Base-by-base conservation (phyloP, 2,888 invertebrate genomes). In the Chrysolina oricalcia region DNA sequence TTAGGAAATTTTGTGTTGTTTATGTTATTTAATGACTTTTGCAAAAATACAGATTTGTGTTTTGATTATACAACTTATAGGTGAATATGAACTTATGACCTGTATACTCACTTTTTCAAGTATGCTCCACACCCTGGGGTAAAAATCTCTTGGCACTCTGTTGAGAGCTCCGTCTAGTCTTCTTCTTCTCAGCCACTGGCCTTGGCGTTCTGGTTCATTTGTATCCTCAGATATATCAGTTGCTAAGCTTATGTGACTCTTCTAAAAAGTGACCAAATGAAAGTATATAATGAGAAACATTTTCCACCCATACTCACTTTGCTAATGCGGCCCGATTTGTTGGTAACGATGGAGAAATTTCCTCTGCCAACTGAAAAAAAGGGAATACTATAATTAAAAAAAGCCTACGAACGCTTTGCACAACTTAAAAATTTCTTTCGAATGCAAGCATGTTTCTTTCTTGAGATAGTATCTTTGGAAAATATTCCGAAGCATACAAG, bases 131-230 rank as follows among this genome's bases (percentile, higher is more conserved):
- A 98, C 97, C 78, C 96, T 91, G 0, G 97, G 95, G 89, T 99
- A 99, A 90, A 99, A 99, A 86, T 98, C 97, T 70, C 96, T 91
- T 0, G 99, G 99, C 2, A 99, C 99, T 76, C 99, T 91, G 89
- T 99, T 99, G 66, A 99, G 91, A 0, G 99, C 98, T 4, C 99
- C 99, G 89, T 99, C 99, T 48, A 99, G 91, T 78, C 98, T 90
- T 50, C 99, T 92, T 76, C 99, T 91, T 73, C 99, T 92, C 83
- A 99, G 90, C 99, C 99, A 99, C 88, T 99, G 98, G 0, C 99
- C 99, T 88, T 98, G 98, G 1, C 96, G 91, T 86, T 97, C 97
- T 15, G 93, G 92, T 82, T 93, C 93, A 13, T 92, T 91, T 70
- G 91, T 91, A 1, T 89, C 89, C 76, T 91, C 90, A 69, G 88